Evolutionary conservation across 1,140 invertebrate species (phyloP).

Genomic region (Ruditapes philippinarum): DNA sequence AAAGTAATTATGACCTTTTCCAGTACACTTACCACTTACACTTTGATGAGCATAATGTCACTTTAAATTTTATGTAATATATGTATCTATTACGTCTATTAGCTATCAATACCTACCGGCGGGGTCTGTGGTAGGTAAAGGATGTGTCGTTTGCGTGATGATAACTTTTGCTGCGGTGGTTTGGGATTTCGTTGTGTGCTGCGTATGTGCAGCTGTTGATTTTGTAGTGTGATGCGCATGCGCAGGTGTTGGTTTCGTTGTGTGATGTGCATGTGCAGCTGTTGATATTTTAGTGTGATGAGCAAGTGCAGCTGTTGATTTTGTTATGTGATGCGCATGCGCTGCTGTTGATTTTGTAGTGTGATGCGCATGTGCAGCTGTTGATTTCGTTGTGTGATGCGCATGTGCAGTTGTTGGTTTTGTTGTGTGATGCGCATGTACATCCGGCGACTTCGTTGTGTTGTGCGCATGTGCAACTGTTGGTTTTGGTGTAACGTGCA

Average conservation of each 20-base stretch:
- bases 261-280: neutral
- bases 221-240: neutral
- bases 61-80: too few relatives aligned
- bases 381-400: neutral
- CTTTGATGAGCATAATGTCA: too few relatives aligned
- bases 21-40: too few relatives aligned
- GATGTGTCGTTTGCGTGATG: neutral
- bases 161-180: neutral
- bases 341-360: neutral
- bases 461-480: neutral
- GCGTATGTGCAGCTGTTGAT: neutral
- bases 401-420: neutral
- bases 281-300: too few relatives aligned
- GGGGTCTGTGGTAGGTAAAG: neutral
- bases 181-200: neutral
- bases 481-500: neutral
- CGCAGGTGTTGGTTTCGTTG: neutral
- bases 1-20: too few relatives aligned
- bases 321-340: neutral
- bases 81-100: too few relatives aligned
- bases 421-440: too few relatives aligned
- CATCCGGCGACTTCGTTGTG: too few relatives aligned
- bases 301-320: too few relatives aligned
- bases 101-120: conserved; percentile 3
- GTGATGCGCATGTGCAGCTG: neutral